Percentiles rank a stretch among this genome's conserved stretches.
Conservation (phyloP, 2,113 vertebrate genomes). For the Melanerpes aurifrons region DNA sequence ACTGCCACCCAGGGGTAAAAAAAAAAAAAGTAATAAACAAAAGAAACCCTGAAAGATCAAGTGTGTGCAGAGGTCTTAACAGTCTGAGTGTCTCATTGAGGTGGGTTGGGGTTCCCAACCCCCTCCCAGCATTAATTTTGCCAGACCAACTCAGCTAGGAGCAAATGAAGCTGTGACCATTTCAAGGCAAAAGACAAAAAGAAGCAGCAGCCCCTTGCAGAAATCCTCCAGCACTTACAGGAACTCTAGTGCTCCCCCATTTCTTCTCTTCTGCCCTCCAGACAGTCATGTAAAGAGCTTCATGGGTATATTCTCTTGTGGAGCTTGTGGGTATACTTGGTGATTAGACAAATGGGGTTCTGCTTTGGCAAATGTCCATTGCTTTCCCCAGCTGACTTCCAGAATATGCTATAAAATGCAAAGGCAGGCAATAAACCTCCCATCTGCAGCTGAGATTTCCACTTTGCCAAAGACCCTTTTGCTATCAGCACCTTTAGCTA, state of each 20-base stretch:
- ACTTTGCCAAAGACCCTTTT: constrained; percentile 64
- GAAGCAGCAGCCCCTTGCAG: background rate
- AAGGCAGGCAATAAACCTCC: constrained; percentile 63
- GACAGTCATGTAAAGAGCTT: constrained; percentile 36
- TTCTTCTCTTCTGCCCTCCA: constrained; percentile 44
- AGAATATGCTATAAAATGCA: constrained; percentile 69
- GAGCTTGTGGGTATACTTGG: constrained; percentile 66
- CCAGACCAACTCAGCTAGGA: no score
- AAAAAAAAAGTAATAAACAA: no score
- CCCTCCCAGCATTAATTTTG: no score
- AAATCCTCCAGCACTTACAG: constrained; percentile 33
- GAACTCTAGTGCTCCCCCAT: background rate
- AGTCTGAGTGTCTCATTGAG: background rate
- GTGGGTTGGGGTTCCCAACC: no score
- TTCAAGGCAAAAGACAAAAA: background rate
- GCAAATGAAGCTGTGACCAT: background rate
- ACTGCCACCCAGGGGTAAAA: no score
- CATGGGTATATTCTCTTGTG: constrained; percentile 27
- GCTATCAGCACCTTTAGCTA: constrained; percentile 56
- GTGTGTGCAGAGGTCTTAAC: background rate
- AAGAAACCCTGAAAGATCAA: background rate
- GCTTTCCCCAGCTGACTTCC: constrained; percentile 66
- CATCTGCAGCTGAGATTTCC: constrained; percentile 65
- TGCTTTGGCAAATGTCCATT: constrained; percentile 67
- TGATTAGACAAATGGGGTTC: constrained; percentile 71